Percentiles rank a stretch among this genome's conserved stretches.
These are phyloP conservation scores for Rhyacophila evoluta DNA, from an alignment of 2,888 invertebrate species.

Conservation along the genomic window DNA sequence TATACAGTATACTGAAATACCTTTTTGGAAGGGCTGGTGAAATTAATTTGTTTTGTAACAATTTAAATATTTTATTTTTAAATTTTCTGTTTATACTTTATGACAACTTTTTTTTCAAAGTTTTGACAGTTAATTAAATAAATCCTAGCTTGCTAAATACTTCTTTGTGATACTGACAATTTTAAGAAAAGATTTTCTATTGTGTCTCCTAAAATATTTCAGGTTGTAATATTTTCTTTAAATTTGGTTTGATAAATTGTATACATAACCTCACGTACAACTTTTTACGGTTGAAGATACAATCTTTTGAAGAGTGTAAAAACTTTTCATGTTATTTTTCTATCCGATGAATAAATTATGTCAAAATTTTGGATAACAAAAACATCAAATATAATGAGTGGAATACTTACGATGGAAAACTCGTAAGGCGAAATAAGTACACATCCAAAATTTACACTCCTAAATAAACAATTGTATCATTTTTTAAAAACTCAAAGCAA, in stretches of 20 bases:
- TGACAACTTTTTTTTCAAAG: not conserved
- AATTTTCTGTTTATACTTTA: too few relatives aligned
- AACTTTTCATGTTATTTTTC: not conserved
- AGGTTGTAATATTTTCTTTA: not conserved
- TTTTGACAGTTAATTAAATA: not conserved
- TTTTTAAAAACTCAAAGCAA: too few relatives aligned
- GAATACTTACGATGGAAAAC: not conserved
- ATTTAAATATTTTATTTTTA: too few relatives aligned
- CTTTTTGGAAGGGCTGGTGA: too few relatives aligned
- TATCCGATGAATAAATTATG: conserved; percentile 1
- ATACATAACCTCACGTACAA: not conserved
- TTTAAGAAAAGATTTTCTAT: not conserved
- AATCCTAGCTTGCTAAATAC: not conserved
- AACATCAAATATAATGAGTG: not conserved
- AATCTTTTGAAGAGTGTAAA: not conserved
- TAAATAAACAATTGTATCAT: too few relatives aligned
- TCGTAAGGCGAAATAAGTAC: too few relatives aligned
- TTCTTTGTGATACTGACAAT: not conserved
- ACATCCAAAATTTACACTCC: too few relatives aligned
- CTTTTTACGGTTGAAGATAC: not conserved
- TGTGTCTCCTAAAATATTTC: not conserved
- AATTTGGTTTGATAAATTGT: not conserved
- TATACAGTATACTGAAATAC: too few relatives aligned
- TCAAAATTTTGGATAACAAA: not conserved
- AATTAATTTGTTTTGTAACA: too few relatives aligned